A percentile compares a stretch with the other conserved stretches of the same genome.
These are phyloP conservation scores for Lepidocyrtinus sp. DNA, from an alignment of 2,888 invertebrate species.

Conservation along the genomic window DNA sequence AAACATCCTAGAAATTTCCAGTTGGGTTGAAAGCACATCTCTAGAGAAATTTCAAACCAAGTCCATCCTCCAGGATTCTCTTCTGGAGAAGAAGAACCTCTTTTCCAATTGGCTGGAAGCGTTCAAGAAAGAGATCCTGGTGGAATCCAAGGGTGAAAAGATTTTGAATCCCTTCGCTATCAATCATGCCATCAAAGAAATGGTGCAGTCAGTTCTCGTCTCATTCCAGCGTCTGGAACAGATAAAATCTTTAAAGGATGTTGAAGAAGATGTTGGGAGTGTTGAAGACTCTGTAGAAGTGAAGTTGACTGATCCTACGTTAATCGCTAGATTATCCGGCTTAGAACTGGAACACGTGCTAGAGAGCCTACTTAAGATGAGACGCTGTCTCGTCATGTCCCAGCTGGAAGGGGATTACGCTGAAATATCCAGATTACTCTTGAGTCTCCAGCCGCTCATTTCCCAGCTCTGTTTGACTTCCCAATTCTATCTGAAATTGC, in stretches of 20 bases:
- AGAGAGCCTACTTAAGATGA: constrained; percentile 45
- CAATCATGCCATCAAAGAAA: constrained; percentile 13
- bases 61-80: constrained; percentile 34
- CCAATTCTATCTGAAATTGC: constrained; percentile 85
- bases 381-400: constrained; percentile 10
- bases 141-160: constrained; percentile 4
- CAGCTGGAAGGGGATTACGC: not conserved
- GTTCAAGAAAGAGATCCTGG: too few relatives aligned
- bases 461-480: constrained; percentile 83
- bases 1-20: not conserved
- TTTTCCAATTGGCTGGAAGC: too few relatives aligned
- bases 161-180: not conserved
- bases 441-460: constrained; percentile 77
- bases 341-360: constrained; percentile 51
- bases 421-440: not conserved
- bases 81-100: too few relatives aligned
- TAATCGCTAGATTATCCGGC: constrained; percentile 72
- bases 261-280: constrained; percentile 79
- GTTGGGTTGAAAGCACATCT: not conserved
- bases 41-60: not conserved
- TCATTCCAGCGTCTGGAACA: constrained; percentile 66
- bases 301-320: constrained; percentile 74
- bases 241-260: constrained; percentile 73
- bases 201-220: constrained; percentile 53
- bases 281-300: constrained; percentile 78